phyloP scores from a whole-genome alignment of 1,140 invertebrate species.

The Capitella teleta region DNA sequence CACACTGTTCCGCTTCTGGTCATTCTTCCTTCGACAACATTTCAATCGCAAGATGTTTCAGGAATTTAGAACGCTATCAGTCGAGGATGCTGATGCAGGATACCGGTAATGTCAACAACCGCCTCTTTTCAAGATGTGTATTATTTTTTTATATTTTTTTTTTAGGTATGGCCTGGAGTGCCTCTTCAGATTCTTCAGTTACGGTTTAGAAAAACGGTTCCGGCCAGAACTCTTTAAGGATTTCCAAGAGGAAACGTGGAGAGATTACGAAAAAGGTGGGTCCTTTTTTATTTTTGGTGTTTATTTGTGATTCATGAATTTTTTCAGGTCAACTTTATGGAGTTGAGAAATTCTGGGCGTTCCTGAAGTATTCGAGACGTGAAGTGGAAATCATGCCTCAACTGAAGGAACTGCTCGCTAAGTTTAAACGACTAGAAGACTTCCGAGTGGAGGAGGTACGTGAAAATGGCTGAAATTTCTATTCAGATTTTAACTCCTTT shows the following conservation, averaged over 20 bases:
- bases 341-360: slow-evolving; percentile 98
- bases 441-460: slow-evolving; percentile 50
- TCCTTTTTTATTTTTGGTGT: not conserved
- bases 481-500: too few relatives aligned
- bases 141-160: too few relatives aligned
- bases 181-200: slow-evolving; percentile 96
- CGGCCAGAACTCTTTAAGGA: slow-evolving; percentile 83
- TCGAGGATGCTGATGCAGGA: slow-evolving; percentile 81
- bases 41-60: slow-evolving; percentile 98
- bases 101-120: slow-evolving; percentile 83
- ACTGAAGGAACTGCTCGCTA: slow-evolving; percentile 66
- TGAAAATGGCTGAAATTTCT: too few relatives aligned
- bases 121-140: too few relatives aligned
- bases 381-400: slow-evolving; percentile 65
- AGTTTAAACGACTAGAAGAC: slow-evolving; percentile 90
- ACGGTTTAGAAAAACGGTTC: slow-evolving; percentile 92
- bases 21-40: slow-evolving; percentile 95
- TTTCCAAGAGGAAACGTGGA: slow-evolving; percentile 87
- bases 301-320: not conserved
- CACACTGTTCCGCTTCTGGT: slow-evolving; percentile 76
- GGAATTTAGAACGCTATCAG: slow-evolving; percentile 79
- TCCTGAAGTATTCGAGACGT: slow-evolving; percentile 59
- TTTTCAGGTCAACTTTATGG: slow-evolving; percentile 87
- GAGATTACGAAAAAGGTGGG: slow-evolving; percentile 75
- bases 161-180: slow-evolving; percentile 74